Evolutionary conservation across 2,797 vertebrate species (phyloP).

Genomic region (Gallirallus australis): DNA sequence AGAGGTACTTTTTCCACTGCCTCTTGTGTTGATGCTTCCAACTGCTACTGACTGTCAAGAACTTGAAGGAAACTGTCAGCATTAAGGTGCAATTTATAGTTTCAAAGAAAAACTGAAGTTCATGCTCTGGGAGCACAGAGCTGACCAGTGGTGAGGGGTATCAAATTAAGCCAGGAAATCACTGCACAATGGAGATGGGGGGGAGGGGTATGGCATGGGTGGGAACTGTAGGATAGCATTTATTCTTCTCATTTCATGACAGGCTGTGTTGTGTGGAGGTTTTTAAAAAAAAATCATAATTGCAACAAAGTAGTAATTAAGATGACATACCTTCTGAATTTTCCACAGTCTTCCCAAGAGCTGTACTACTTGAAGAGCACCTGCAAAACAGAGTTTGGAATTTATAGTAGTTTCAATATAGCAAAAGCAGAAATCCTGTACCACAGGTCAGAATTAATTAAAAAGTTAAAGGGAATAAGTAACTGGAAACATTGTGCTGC

Average conservation of each 20-base stretch:
- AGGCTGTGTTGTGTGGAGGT: not conserved
- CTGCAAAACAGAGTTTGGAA: constrained; percentile 64
- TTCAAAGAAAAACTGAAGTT: not conserved
- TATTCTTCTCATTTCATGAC: not conserved
- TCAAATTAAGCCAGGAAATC: not conserved
- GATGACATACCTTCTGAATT: constrained; percentile 76
- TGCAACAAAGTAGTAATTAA: not conserved
- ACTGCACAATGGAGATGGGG: not conserved
- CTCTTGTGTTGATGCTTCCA: not conserved
- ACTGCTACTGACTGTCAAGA: not conserved
- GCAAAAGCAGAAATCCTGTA: not conserved
- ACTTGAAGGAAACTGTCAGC: not conserved
- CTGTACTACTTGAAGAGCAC: constrained; percentile 75
- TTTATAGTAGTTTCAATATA: not conserved
- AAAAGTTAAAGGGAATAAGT: not conserved
- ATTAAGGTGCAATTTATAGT: not conserved
- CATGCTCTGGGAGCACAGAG: not conserved
- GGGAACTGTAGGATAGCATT: not conserved
- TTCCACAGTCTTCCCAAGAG: constrained; percentile 72
- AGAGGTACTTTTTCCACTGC: not conserved
- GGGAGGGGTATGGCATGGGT: no score
- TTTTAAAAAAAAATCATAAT: not conserved
- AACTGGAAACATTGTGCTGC: not conserved
- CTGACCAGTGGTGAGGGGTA: not conserved
- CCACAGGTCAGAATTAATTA: not conserved